Conservation (phyloP, 1,140 invertebrate genomes). For the Pogonomyrmex barbatus region DNA sequence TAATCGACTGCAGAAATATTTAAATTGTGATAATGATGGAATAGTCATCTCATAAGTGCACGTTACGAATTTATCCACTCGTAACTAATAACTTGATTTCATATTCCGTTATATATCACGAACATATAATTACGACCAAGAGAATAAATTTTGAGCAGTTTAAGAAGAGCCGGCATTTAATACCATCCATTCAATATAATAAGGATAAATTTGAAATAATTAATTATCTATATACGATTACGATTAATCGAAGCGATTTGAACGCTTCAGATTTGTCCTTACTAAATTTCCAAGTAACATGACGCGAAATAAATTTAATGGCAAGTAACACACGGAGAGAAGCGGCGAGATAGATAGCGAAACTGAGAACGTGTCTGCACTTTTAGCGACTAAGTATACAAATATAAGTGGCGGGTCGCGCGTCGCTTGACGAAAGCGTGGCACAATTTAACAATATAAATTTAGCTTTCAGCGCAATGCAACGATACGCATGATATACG, state of each 20-base stretch:
- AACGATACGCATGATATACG: slow-evolving; percentile 66
- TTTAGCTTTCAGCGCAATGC: slow-evolving; percentile 66
- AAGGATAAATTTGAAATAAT: background rate
- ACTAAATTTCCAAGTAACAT: background rate
- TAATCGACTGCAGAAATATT: slow-evolving; percentile 59
- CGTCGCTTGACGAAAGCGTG: slow-evolving; percentile 40
- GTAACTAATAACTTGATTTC: slow-evolving; percentile 62
- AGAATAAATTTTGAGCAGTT: slow-evolving; percentile 33
- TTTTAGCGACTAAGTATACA: slow-evolving; percentile 37
- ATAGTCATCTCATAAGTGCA: slow-evolving; percentile 57
- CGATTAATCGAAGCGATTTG: slow-evolving; percentile 20
- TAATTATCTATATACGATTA: background rate
- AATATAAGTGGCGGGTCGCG: slow-evolving; percentile 33
- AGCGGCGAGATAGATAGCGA: background rate
- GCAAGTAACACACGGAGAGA: background rate
- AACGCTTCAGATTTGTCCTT: background rate
- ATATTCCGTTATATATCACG: slow-evolving; percentile 53
- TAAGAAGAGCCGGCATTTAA: slow-evolving; percentile 20
- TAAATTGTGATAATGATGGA: slow-evolving; percentile 62
- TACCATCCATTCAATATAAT: background rate
- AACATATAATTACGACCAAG: slow-evolving; percentile 51
- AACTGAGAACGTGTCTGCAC: slow-evolving; percentile 7
- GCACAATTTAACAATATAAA: slow-evolving; percentile 69
- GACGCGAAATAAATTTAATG: slow-evolving; percentile 24
- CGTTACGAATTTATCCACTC: slow-evolving; percentile 58